These are phyloP conservation scores for Aphidius ervi DNA, from an alignment of 1,140 invertebrate species.

Conservation along the genomic window DNA sequence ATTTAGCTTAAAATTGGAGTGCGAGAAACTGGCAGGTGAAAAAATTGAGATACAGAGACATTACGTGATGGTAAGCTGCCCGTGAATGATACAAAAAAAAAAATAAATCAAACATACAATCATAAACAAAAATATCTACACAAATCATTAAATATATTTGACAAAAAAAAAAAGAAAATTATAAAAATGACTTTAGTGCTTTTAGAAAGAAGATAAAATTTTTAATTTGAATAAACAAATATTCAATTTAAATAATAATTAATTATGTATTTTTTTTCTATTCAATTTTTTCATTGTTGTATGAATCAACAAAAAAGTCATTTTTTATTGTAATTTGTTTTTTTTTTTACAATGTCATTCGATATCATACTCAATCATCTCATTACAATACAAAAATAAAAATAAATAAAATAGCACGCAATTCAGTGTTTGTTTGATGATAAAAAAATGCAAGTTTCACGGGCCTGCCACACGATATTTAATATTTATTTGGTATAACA, in stretches of 20 bases:
- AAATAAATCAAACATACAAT: background rate
- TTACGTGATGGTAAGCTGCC: constrained; percentile 89
- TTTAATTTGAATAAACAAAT: no score
- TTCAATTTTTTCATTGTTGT: no score
- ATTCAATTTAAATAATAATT: no score
- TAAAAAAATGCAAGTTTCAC: constrained; percentile 6
- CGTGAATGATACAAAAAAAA: constrained; percentile 22
- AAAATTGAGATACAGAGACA: constrained; percentile 98
- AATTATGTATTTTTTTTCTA: no score
- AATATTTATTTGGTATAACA: background rate
- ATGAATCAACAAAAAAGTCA: no score
- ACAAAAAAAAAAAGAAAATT: background rate
- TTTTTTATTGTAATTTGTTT: no score
- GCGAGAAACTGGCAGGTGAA: constrained; percentile 94
- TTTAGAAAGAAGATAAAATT: no score
- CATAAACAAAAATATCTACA: background rate
- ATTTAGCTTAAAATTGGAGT: constrained; percentile 81
- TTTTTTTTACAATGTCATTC: no score
- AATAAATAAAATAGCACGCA: no score
- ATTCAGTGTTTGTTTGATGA: no score
- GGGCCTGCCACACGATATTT: constrained; percentile 8
- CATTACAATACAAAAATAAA: no score
- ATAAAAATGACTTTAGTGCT: background rate
- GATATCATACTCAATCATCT: no score
- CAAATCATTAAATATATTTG: background rate